These are phyloP conservation scores for Anthonomus grandis DNA, from an alignment of 1,140 invertebrate genomes.

Conservation along the genomic window DNA sequence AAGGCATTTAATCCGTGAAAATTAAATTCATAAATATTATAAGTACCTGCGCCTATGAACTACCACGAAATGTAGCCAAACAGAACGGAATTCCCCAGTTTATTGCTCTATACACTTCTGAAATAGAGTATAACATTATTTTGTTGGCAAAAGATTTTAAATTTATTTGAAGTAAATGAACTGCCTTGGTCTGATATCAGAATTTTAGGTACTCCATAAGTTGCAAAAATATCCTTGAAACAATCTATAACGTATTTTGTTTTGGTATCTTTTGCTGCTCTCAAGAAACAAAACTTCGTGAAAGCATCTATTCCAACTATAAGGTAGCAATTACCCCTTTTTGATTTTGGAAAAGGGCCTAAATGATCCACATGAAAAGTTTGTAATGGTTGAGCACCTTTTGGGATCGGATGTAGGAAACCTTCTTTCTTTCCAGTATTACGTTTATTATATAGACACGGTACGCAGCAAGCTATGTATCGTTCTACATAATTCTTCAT, in stretches of 20 bases:
- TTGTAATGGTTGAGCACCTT: constrained; percentile 25
- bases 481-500: constrained; percentile 41
- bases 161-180: neutral
- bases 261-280: constrained; percentile 20
- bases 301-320: constrained; percentile 23
- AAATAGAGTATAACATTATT: too few species aligned
- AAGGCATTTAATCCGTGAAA: too few species aligned
- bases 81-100: too few species aligned
- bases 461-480: constrained; percentile 14
- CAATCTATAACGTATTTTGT: constrained; percentile 9
- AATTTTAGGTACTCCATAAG: constrained; percentile 10
- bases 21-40: too few species aligned
- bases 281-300: constrained; percentile 18
- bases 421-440: too few species aligned
- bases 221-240: constrained; percentile 19
- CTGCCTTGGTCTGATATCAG: neutral
- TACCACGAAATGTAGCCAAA: too few species aligned
- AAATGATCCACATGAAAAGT: too few species aligned
- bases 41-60: too few species aligned
- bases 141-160: neutral
- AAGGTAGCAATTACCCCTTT: constrained; percentile 20
- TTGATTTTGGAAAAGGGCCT: constrained; percentile 29
- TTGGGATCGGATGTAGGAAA: constrained; percentile 37
- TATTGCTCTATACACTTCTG: too few species aligned
- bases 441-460: constrained; percentile 31